Base-by-base conservation (phyloP, 2,113 vertebrate species). In the Geococcyx californianus region DNA sequence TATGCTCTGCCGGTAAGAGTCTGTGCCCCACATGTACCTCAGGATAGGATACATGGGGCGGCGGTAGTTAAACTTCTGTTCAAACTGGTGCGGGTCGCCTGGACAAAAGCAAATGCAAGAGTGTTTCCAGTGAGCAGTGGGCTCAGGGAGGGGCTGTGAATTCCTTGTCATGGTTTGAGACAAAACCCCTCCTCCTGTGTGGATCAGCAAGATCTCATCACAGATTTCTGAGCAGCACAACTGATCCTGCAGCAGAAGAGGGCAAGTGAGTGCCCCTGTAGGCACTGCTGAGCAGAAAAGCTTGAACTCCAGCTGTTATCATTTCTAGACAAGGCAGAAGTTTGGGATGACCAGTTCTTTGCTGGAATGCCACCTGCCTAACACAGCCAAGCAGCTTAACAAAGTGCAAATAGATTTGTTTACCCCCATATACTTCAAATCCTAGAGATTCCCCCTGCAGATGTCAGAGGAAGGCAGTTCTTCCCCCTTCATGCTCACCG, bases 21-120 rank as follows among this genome's bases (percentile, higher is more conserved):
- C 98, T 6, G 98, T 98, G 45, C 96, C 98, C 99, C 99, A 99
- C 99, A 99, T 99, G 95, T 99, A 99, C 93, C 98, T 98, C 69
- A 99, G 98, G 93, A 99, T 99, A 52, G 99, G 99, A 87, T 99
- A 99, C 99, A 99, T 99, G 62, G 99, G 99, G 21, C 99, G 98
- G 55, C 99, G 99, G 91, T 99, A 99, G 98, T 99, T 99, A 96
- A 99, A 99, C 96, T 99, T 99, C 97, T 99, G 99, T 88, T 99
- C 99, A 97, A 99, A 99, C 88, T 99, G 99, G 98, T 99, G 99
- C 8, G 99, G 99, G 96, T 99, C 99, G 86, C 99, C 99, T 99
- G 77, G 42, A 80, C 6, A 24, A 5, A 66, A 70, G 66, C 5
- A 86, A 54, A 59, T 76, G 58, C 2, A 11, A 29, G 6, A 19